Conservation (phyloP, 2,113 vertebrate species). For the Cairina moschata region DNA sequence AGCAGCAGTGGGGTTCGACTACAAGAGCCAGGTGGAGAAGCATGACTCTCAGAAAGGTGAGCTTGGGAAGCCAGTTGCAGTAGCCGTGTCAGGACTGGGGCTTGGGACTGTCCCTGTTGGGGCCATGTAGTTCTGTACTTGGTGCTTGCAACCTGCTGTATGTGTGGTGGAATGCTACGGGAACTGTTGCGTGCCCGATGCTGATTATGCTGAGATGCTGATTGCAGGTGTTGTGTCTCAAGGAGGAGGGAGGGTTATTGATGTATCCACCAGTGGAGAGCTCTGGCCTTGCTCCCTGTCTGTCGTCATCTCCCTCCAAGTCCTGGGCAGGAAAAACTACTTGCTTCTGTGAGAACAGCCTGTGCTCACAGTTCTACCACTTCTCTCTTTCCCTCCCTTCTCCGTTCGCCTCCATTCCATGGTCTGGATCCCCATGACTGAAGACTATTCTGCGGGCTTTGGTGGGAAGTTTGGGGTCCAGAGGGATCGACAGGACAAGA, state of each 20-base stretch:
- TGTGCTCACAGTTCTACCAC: background rate
- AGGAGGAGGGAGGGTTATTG: background rate
- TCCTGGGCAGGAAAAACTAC: background rate
- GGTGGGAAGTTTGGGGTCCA: constrained; percentile 84
- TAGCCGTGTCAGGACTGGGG: background rate
- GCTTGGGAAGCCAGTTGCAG: background rate
- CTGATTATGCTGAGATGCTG: background rate
- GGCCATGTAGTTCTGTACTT: background rate
- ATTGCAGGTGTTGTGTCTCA: background rate
- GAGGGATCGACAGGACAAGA: constrained; percentile 85
- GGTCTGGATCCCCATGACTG: background rate
- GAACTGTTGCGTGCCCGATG: background rate
- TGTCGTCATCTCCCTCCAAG: background rate
- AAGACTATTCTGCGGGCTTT: constrained; percentile 71
- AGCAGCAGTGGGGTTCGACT: constrained; percentile 87
- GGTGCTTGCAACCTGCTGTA: background rate
- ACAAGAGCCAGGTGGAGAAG: constrained; percentile 87
- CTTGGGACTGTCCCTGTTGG: background rate
- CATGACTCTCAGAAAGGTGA: constrained; percentile 90
- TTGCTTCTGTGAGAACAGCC: background rate
- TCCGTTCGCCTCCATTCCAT: background rate
- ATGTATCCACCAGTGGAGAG: background rate
- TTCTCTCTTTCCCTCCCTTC: background rate
- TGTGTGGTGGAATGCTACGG: background rate
- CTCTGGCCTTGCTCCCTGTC: background rate